phyloP scores from a whole-genome alignment of 1,140 invertebrate species.

The Brachionus asplanchnoidis region DNA sequence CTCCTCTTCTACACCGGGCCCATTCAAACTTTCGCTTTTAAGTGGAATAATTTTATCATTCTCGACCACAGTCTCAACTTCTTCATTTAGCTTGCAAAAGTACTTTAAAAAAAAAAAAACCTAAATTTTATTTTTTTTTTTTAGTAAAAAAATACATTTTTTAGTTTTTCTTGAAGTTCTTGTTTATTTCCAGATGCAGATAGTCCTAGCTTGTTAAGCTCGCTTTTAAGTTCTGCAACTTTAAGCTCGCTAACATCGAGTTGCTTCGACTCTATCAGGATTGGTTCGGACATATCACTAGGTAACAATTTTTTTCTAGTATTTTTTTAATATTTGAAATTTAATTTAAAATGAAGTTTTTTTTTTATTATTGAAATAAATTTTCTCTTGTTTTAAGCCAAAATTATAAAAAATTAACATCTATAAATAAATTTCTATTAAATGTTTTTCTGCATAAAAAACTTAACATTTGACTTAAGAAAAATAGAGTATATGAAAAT shows the following conservation, averaged over 20 bases:
- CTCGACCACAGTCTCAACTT: neutral
- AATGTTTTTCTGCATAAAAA: neutral
- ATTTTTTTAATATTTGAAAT: neutral
- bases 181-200: constrained; percentile 36
- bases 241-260: neutral
- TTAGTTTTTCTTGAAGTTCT: constrained; percentile 21
- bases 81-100: neutral
- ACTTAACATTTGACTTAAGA: neutral
- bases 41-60: neutral
- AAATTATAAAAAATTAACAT: neutral
- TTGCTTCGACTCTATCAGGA: neutral
- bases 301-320: neutral
- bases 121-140: neutral
- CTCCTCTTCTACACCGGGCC: no score
- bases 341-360: neutral
- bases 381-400: neutral
- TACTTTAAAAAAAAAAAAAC: neutral
- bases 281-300: neutral
- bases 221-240: neutral
- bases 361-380: neutral
- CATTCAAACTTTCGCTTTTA: no score
- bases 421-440: neutral
- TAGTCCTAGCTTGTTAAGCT: constrained; percentile 11
- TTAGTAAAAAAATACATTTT: neutral
- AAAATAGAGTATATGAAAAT: no score